Conservation (phyloP, 2,888 invertebrate species). For the Hyposoter dolosus region DNA sequence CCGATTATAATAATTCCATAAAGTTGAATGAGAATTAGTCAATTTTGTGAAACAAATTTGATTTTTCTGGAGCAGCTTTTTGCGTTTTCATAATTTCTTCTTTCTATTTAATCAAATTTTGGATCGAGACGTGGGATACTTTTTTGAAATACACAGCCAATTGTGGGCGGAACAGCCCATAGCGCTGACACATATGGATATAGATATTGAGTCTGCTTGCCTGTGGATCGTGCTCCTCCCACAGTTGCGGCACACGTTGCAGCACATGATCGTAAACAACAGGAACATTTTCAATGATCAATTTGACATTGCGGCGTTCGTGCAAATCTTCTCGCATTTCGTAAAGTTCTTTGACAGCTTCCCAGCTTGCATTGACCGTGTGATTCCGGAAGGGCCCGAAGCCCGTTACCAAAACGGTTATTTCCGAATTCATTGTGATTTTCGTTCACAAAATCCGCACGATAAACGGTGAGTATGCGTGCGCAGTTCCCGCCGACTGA, state of each 20-base stretch:
- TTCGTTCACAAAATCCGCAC: not conserved
- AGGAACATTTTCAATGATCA: constrained; percentile 88
- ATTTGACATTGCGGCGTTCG: constrained; percentile 85
- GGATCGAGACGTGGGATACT: not conserved
- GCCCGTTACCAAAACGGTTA: constrained; percentile 88
- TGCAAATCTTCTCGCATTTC: constrained; percentile 86
- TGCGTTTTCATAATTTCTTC: not conserved
- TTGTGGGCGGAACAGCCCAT: not conserved
- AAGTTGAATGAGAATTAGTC: no score
- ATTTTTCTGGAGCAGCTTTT: not conserved
- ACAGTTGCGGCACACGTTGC: constrained; percentile 88
- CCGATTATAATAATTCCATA: no score
- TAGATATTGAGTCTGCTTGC: constrained; percentile 84
- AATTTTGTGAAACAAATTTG: no score
- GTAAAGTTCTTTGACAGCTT: constrained; percentile 89
- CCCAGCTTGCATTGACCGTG: constrained; percentile 93
- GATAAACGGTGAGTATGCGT: not conserved
- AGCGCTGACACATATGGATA: not conserved
- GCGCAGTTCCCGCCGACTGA: constrained; percentile 21
- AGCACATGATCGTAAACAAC: constrained; percentile 91
- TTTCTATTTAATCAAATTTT: not conserved
- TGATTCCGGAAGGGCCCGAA: constrained; percentile 93
- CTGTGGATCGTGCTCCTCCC: constrained; percentile 90
- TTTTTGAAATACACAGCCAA: not conserved
- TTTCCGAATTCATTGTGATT: constrained; percentile 46